A percentile compares a stretch with the other conserved stretches of the same genome.
Evolutionary conservation across 2,888 invertebrate species (phyloP).

Genomic region (Erpobdella octoculata): DNA sequence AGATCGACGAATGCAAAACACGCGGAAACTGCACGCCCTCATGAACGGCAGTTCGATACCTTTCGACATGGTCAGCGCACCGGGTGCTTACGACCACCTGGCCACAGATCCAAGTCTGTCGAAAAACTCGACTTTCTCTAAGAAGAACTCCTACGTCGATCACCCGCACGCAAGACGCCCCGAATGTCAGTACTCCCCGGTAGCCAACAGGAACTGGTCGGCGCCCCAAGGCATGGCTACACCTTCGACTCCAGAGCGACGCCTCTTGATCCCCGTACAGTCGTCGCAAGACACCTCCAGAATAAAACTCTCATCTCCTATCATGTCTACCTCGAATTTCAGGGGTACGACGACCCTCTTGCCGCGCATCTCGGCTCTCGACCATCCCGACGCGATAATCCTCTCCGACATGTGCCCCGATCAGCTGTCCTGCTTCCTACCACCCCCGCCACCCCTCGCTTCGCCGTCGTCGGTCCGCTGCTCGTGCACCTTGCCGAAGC

Average conservation of each 20-base stretch:
- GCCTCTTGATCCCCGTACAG: not conserved
- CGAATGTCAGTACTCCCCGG: not conserved
- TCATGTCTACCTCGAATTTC: not conserved
- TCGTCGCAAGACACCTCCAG: not conserved
- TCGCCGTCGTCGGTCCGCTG: not conserved
- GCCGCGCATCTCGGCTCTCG: not conserved
- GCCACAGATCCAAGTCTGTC: not conserved
- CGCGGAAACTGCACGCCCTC: not conserved
- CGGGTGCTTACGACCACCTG: not conserved
- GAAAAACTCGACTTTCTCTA: not conserved
- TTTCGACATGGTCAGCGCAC: not conserved
- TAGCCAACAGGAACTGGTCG: not conserved
- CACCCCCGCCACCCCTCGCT: not conserved
- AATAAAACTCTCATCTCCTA: not conserved
- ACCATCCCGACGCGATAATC: not conserved
- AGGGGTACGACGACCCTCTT: not conserved
- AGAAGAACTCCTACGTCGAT: not conserved
- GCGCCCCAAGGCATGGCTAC: not conserved
- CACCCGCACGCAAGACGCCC: not conserved
- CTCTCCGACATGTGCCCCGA: not conserved
- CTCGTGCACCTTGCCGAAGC: slow-evolving; percentile 2
- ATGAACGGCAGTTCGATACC: not conserved
- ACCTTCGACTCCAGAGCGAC: not conserved
- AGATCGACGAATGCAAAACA: not conserved
- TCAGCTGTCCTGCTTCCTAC: not conserved